These are phyloP conservation scores for Poliocrania exsul DNA, from an alignment of 2,797 vertebrate genomes.

Conservation along the genomic window DNA sequence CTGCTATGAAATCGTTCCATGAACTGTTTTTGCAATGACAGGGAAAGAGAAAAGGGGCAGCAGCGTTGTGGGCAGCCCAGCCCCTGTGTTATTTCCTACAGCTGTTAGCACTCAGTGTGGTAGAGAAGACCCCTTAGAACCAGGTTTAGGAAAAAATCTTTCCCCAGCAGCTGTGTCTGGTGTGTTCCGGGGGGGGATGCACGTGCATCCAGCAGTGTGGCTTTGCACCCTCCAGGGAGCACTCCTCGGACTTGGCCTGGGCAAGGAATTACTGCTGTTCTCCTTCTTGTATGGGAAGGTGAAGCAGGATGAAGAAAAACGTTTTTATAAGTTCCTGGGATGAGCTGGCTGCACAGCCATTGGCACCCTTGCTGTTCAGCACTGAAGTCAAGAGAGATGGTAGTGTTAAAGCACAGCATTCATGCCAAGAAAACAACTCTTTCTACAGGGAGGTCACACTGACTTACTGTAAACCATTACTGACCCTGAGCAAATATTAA, in stretches of 20 bases:
- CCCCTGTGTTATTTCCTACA: not conserved
- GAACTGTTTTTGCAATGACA: not conserved
- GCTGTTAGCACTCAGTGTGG: not conserved
- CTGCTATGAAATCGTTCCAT: not conserved
- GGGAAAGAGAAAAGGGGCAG: not conserved
- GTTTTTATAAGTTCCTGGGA: not conserved
- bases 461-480: not conserved
- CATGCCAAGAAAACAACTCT: not conserved
- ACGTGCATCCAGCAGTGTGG: accelerated
- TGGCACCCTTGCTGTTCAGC: not conserved
- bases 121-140: not conserved
- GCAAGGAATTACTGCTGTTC: not conserved
- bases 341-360: not conserved
- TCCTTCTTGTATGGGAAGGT: not conserved
- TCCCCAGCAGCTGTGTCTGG: not conserved
- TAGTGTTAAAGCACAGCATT: accelerated
- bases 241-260: not conserved
- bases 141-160: not conserved
- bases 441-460: not conserved
- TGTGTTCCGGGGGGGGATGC: not conserved
- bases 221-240: accelerated
- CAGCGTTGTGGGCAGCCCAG: not conserved
- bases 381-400: not conserved
- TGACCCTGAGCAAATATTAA: slow-evolving; percentile 14
- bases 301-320: not conserved